Conservation (phyloP, 2,113 vertebrate species). For the Silurus meridionalis region DNA sequence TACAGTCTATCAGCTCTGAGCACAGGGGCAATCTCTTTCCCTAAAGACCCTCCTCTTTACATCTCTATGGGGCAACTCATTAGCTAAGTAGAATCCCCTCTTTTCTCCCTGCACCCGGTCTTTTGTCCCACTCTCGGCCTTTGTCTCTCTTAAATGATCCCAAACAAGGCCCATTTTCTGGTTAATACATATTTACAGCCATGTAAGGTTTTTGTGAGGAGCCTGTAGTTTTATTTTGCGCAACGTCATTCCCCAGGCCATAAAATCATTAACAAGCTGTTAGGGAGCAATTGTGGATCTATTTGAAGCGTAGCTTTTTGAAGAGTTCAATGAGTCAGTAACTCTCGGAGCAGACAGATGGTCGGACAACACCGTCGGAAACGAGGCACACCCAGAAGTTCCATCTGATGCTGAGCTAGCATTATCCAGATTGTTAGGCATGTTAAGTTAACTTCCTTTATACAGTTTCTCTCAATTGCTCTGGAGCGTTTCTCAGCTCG, state of each 20-base stretch:
- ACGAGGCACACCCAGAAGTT: conserved; percentile 50
- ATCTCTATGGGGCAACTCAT: conserved; percentile 82
- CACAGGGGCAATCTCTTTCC: conserved; percentile 68
- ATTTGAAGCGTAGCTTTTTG: conserved; percentile 66
- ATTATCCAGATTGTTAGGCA: neutral
- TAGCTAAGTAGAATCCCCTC: conserved; percentile 85
- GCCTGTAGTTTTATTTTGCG: conserved; percentile 86
- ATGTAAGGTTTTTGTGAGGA: conserved; percentile 81
- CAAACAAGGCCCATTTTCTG: conserved; percentile 86
- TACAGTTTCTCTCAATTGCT: neutral
- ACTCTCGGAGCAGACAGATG: conserved; percentile 72
- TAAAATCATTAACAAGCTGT: conserved; percentile 90
- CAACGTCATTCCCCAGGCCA: conserved; percentile 77
- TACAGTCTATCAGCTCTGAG: conserved; percentile 64
- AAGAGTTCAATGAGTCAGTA: conserved; percentile 64
- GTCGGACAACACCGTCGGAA: conserved; percentile 59
- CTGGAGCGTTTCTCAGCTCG: no score
- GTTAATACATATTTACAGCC: conserved; percentile 94
- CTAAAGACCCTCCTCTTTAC: conserved; percentile 77
- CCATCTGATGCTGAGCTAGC: neutral
- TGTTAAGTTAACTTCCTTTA: neutral
- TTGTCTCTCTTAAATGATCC: conserved; percentile 83
- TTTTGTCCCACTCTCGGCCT: conserved; percentile 78
- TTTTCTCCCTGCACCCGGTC: conserved; percentile 79
- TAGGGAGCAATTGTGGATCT: conserved; percentile 72